Evolutionary conservation across 2,888 invertebrate genomes (phyloP), one percentile per base, ranked within the genome.

Genomic region (Crocallis elinguaria): DNA sequence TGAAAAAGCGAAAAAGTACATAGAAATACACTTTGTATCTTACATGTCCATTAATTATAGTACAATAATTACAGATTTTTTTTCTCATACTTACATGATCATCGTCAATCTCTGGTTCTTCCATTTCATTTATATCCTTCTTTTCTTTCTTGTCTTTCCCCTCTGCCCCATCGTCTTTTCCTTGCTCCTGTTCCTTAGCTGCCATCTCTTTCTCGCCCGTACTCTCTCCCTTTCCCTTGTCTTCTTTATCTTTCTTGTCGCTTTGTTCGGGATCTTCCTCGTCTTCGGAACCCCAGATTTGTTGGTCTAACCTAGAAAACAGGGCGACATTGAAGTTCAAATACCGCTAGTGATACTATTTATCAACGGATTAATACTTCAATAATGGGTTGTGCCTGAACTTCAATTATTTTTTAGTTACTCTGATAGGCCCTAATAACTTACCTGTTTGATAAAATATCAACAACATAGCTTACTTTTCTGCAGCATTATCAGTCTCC

Each of bases 271-370:
- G 81, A 2, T 94, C 94, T 45, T 95, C 93, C 67, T 96, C 96
- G 30, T 96, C 95, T 72, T 98, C 97, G 3, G 96, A 96, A 3
- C 95, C 95, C 96, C 96, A 96, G 67, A 96, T 95, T 89, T 96
- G 94, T 75, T 96, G 94, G 69, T 96, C 96, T 12, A 96, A 75
- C 61, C 92, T 92, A 51, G 25, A 46, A 45, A 23, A 33, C 17
- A 33, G n/a, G 9, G 7, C 8, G 23, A 7, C 3, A 6, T 6
- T 7, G 7, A 32, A 5, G 13, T 32, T 13, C 4, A 14, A 0
- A 32, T 14, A 32, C 1, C 1, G n/a, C n/a, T n/a, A n/a, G n/a
- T n/a, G n/a, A n/a, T n/a, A n/a, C n/a, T n/a, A n/a, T n/a, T n/a
- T n/a, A n/a, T n/a, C n/a, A n/a, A n/a, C n/a, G n/a, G n/a, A n/a